Evolutionary conservation across 2,113 vertebrate genomes (phyloP), one percentile per base, ranked within the genome.

Genomic region (Corvus hawaiiensis): DNA sequence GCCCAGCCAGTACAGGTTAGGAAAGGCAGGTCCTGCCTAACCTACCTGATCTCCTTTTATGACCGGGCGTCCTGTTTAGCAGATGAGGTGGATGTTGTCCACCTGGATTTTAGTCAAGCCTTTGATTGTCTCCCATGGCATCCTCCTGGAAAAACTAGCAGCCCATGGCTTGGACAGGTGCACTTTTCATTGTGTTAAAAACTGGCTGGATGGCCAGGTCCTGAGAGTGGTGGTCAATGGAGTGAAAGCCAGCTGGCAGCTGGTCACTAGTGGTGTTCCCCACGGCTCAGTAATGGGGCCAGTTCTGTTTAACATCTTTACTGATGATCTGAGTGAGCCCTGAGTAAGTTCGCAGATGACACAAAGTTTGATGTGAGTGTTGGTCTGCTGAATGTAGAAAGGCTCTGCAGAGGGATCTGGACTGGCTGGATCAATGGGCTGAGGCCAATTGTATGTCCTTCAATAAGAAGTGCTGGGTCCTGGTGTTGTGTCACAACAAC

Each of bases 301-400:
- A 59, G 21, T 27, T 51, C 32, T 76, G 26, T 44, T 32, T 26
- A 51, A 27, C 11, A n/a, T 41, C 23, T 41, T 69, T n/a, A 27
- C 3, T n/a, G 44, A 37, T 37, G 21, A 59, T 52, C 44, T 32
- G 8, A 59, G 13, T n/a, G 6, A 0, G 0, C 4, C 17, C 37
- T 27, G 16, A 11, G 13, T 51, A 51, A 51, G 6, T 13, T 28
- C 9, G 3, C 6, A 35, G 62, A 58, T 11, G 9, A 59, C 43
- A 49, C 30, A 21, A 51, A 58, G 20, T 9, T 58, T 8, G 19
- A 43, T 28, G 17, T 11, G 30, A 75, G 10, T 21, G 35, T 35
- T 30, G 15, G 11, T 67, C 44, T 58, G 9, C 27, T 86, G 73
- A 52, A 52, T 8, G 5, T 13, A 37, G 33, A 22, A 22, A 61